Evolutionary conservation across 2,888 invertebrate species (phyloP), one percentile per base, ranked within the genome.

Genomic region (Epirrhoe tristata): DNA sequence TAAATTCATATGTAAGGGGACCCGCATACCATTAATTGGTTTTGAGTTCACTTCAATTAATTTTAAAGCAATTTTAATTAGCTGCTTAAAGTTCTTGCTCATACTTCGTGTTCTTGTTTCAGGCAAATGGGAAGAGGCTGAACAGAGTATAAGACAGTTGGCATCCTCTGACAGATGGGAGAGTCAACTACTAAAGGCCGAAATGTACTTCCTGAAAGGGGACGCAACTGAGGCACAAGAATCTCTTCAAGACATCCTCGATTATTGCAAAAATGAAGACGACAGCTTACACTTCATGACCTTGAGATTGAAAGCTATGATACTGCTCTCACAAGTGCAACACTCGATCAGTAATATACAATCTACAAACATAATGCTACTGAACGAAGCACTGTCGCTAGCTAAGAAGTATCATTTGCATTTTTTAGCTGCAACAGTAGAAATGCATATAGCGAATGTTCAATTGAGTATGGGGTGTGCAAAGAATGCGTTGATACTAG

Each of bases 371-470:
- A 95, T 94, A 65, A 95, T 94, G 81, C 90, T 93, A 74, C 90
- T 96, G 56, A 95, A 96, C 77, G 95, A 95, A 73, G 97, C 97
- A 4, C 89, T 98, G n/a, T 95, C 96, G 16, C 89, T 96, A 66
- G 96, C 97, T 0, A 94, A 95, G 71, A 95, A 95, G 50, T 96
- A 97, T 76, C 96, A 97, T 83, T 93, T 98, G 77, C 96, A 97
- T 73, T 97, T 97, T 81, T 95, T 97, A 72, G 95, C 95, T 54
- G 96, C 97, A 0, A 84, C 97, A 34, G 95, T 96, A 4, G 96
- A 96, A 77, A 95, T 98, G 91, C 96, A 97, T 79, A 94, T 98
- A 57, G 97, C 97, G 0, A 96, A 97, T 82, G 94, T 97, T 10
- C 94, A 97, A 88, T 89, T 98, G 43, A 93, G 95, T 69, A 95